phyloP scores from a whole-genome alignment of 1,140 invertebrate genomes.

The Achatina immaculata region DNA sequence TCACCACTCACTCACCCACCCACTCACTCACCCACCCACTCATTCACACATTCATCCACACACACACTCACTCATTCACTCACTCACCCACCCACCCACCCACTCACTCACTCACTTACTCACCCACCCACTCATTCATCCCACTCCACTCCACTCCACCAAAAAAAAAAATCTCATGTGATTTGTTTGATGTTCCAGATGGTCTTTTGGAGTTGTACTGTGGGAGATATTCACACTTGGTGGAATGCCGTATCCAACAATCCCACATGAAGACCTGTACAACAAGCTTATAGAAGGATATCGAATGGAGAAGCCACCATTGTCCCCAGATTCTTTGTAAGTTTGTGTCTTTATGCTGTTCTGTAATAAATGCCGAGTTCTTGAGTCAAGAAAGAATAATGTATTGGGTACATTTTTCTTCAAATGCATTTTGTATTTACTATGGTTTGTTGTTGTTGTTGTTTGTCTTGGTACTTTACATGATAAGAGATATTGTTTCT shows the following conservation, averaged over 20 bases:
- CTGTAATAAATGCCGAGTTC: not conserved
- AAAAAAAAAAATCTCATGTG: no score
- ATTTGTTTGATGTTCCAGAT: conserved; percentile 65
- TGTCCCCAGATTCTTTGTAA: conserved; percentile 91
- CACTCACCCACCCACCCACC: no score
- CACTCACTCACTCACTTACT: no score
- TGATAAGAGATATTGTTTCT: no score
- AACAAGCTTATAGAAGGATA: conserved; percentile 88
- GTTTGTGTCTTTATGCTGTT: conserved; percentile 55
- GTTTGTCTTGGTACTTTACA: no score
- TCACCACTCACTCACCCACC: no score
- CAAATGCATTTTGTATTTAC: not conserved
- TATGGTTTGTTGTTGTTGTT: no score
- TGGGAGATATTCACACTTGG: conserved; percentile 76
- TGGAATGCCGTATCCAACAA: conserved; percentile 74
- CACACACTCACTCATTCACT: no score
- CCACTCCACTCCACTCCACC: no score
- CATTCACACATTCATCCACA: no score
- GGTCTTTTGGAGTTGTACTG: conserved; percentile 74
- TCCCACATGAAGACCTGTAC: conserved; percentile 82
- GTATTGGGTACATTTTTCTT: not conserved
- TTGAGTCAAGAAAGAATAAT: not conserved
- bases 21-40: no score
- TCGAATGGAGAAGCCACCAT: conserved; percentile 93
- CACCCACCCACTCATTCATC: no score